Evolutionary conservation across 2,888 invertebrate genomes (phyloP).

Genomic region (Galerucella pusilla): DNA sequence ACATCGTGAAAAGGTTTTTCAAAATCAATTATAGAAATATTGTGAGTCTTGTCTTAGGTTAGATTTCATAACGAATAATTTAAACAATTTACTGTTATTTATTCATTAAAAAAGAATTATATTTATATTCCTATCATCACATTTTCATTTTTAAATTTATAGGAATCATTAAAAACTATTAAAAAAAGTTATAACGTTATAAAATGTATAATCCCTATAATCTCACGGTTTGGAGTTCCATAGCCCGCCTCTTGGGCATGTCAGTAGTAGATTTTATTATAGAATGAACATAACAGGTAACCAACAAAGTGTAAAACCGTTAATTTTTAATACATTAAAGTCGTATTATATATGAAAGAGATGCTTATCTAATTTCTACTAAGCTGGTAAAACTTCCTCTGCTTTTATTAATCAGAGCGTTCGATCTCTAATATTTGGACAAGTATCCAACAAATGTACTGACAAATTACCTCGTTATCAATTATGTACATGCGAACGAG

Average conservation of each 20-base stretch:
- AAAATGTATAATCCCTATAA: neutral
- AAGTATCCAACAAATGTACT: constrained; percentile 35
- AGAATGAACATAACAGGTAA: constrained; percentile 11
- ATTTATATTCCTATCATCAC: too few species aligned
- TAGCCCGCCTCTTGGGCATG: neutral
- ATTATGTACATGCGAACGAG: constrained; percentile 30
- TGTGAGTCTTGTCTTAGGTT: too few species aligned
- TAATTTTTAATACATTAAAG: constrained; percentile 23
- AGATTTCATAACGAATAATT: too few species aligned
- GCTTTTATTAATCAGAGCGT: constrained; percentile 28
- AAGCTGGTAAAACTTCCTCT: constrained; percentile 32
- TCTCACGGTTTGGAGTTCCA: neutral
- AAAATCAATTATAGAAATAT: too few species aligned
- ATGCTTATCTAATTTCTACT: constrained; percentile 24
- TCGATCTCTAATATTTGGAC: constrained; percentile 43
- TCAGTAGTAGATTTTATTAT: neutral
- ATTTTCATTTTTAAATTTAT: too few species aligned
- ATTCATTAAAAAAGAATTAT: too few species aligned
- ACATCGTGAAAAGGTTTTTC: too few species aligned
- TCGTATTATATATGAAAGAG: constrained; percentile 15
- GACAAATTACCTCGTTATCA: constrained; percentile 44
- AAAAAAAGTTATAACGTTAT: too few species aligned
- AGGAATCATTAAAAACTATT: too few species aligned
- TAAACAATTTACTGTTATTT: too few species aligned
- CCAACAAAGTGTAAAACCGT: constrained; percentile 35